Evolutionary conservation across 2,797 vertebrate genomes (phyloP), one percentile per base, ranked within the genome.

Genomic region (Dermochelys coriacea): DNA sequence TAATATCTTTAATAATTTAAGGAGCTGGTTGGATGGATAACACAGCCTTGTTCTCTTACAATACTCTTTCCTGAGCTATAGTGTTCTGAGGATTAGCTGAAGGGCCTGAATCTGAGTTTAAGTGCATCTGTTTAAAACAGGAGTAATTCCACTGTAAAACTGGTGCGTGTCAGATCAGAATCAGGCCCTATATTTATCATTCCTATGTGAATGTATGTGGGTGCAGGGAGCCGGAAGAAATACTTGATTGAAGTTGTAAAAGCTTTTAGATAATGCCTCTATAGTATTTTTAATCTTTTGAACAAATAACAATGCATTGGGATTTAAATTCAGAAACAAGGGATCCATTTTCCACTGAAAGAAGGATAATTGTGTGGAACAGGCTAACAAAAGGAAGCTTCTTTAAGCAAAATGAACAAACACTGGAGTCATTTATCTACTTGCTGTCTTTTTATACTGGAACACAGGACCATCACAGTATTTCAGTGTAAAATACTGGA

Each of bases 341-440:
- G 86, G 74, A 89, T 90, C 96, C 91, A 86, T 97, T 95, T 96
- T 91, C 91, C 27, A 1, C 74, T 82, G 94, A 84, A 74, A 97
- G 90, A 94, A 95, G 94, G 94, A 96, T 94, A 89, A 93, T 95
- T 93, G 84, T 95, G 92, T 88, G 85, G 89, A 89, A 94, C 47
- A 87, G 4, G 6, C 91, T 92, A 50, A 97, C 96, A 98, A 97
- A 97, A 97, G 97, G 96, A 93, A 87, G 84, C 95, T 96, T 96
- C 95, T 97, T 97, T 93, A 91, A 93, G 95, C 94, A 95, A 96
- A 96, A 75, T 4, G 50, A 84, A 97, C 90, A 97, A 96, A 97
- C 97, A 97, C 94, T 97, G 25, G 78, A 97, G 94, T 64, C 95
- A 96, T 98, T 97, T 96, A 97, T 97, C 77, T 89, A 89, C 81